Percentiles rank a stretch among this genome's conserved stretches.
phyloP scores from a whole-genome alignment of 2,113 vertebrate genomes.

The Clinocottus analis region DNA sequence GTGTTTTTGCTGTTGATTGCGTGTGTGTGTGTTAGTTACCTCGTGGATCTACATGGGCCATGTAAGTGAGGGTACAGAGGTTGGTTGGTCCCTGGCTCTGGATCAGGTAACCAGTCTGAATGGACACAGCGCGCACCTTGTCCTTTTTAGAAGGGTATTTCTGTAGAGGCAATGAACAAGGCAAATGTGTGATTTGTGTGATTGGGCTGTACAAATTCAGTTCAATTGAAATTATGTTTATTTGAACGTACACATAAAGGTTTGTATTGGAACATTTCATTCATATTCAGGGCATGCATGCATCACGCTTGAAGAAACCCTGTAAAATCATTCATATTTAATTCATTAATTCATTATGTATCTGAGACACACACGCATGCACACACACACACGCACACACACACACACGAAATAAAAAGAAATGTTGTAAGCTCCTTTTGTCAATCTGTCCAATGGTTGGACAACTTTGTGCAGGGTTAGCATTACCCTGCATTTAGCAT shows the following conservation, averaged over 20 bases:
- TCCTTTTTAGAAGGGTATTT: slow-evolving; percentile 96
- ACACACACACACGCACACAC: not conserved
- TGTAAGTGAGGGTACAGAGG: slow-evolving; percentile 90
- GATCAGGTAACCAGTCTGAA: slow-evolving; percentile 95
- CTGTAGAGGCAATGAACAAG: slow-evolving; percentile 74
- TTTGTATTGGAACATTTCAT: not conserved
- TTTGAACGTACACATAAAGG: not conserved
- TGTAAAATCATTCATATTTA: not conserved
- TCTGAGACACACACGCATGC: not conserved
- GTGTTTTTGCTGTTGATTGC: not conserved
- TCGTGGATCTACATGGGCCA: slow-evolving; percentile 96
- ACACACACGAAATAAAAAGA: not conserved
- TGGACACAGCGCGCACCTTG: slow-evolving; percentile 92
- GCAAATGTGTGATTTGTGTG: not conserved
- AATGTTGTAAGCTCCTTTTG: not conserved
- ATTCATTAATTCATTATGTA: not conserved
- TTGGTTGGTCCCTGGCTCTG: slow-evolving; percentile 86
- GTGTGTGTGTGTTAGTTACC: slow-evolving; percentile 79
- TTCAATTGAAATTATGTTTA: not conserved
- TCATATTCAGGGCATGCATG: not conserved
- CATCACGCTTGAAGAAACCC: not conserved
- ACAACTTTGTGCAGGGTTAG: not conserved
- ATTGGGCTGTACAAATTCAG: not conserved
- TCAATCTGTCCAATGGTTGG: not conserved
- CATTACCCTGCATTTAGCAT: no score